phyloP scores from a whole-genome alignment of 2,797 vertebrate species.

The Muscicapa striata region DNA sequence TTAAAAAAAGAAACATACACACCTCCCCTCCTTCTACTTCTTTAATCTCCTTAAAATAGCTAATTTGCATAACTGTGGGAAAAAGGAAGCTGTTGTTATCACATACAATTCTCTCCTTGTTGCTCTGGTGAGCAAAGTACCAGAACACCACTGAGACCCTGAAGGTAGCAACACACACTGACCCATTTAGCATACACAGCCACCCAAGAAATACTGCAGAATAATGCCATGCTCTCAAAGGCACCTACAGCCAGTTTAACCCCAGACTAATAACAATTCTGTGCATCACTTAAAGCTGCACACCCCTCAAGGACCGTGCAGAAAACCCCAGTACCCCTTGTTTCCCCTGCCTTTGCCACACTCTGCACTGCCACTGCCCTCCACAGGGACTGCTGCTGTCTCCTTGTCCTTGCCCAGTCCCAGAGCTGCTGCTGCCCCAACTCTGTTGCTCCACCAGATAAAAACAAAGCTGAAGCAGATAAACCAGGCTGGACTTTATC shows the following conservation, averaged over 20 bases:
- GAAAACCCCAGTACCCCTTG: rapidly evolving
- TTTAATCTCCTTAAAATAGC: conserved; percentile 35
- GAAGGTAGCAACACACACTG: neutral
- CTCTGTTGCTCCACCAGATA: neutral
- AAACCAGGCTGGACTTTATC: neutral
- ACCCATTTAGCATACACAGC: neutral
- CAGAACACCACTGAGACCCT: neutral
- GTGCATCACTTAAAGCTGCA: neutral
- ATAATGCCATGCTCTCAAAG: neutral
- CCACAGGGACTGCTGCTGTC: neutral
- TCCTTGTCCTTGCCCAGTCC: neutral
- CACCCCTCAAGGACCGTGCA: neutral
- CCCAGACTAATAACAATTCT: neutral
- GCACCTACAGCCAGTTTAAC: neutral
- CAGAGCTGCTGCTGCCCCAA: neutral
- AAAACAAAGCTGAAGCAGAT: neutral
- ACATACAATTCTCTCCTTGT: conserved; percentile 8
- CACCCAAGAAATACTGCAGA: neutral
- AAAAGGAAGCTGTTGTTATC: conserved; percentile 47
- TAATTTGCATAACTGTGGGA: conserved; percentile 52
- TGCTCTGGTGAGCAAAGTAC: neutral
- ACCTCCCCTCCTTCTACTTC: neutral
- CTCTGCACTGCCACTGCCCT: no score
- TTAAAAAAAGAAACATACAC: neutral
- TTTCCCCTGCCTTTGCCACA: neutral